Evolutionary conservation across 2,888 invertebrate species (phyloP).

Genomic region (Schizotus pectinicornis): DNA sequence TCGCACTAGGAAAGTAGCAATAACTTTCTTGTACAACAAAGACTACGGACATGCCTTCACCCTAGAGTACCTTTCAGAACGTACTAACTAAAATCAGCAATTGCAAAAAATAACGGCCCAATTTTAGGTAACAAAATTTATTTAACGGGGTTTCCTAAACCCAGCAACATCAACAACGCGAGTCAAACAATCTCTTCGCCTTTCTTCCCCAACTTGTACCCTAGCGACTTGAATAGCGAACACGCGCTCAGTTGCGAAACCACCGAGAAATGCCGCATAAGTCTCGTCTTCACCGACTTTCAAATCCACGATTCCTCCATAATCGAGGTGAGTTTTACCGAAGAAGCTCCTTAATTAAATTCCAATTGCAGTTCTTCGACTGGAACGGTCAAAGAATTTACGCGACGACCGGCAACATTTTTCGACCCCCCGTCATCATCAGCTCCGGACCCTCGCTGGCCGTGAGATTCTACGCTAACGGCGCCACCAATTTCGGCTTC

Average conservation of each 20-base stretch:
- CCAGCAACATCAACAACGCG: slow-evolving; percentile 53
- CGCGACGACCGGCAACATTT: slow-evolving; percentile 69
- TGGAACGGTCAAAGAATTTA: slow-evolving; percentile 70
- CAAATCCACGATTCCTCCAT: slow-evolving; percentile 69
- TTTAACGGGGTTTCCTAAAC: slow-evolving; percentile 59
- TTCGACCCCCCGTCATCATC: slow-evolving; percentile 71
- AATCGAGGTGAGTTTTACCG: slow-evolving; percentile 62
- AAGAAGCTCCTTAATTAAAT: not conserved
- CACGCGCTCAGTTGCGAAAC: slow-evolving; percentile 65
- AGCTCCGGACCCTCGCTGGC: slow-evolving; percentile 68
- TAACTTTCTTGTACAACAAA: slow-evolving; percentile 66
- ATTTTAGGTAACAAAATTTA: slow-evolving; percentile 64
- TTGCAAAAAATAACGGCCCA: slow-evolving; percentile 8
- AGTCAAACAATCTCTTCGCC: slow-evolving; percentile 68
- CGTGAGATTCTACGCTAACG: slow-evolving; percentile 73
- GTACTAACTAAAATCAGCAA: slow-evolving; percentile 51
- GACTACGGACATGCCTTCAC: slow-evolving; percentile 68
- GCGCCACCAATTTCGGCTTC: slow-evolving; percentile 70
- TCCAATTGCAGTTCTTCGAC: slow-evolving; percentile 65
- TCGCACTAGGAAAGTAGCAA: slow-evolving; percentile 65
- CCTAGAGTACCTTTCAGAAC: slow-evolving; percentile 68
- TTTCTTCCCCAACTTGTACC: slow-evolving; percentile 71
- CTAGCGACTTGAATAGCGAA: slow-evolving; percentile 70
- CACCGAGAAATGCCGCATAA: slow-evolving; percentile 64
- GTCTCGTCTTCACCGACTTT: slow-evolving; percentile 72